phyloP scores from a whole-genome alignment of 53 echinoderm and acorn worm genomes.

The Actinopyga echinites region DNA sequence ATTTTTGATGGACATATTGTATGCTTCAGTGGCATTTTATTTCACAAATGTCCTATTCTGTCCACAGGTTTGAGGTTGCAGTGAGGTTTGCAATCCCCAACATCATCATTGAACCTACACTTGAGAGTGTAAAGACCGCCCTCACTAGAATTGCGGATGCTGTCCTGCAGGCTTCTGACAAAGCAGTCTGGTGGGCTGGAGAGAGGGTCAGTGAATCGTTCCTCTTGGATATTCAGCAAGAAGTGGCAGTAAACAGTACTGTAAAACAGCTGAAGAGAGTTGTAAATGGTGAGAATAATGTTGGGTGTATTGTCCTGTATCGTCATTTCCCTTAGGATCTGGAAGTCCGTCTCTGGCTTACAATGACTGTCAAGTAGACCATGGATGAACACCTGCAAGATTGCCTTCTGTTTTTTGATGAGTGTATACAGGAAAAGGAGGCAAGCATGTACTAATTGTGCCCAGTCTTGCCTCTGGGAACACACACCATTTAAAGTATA shows the following conservation, averaged over 20 bases:
- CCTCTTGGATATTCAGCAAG: constrained; percentile 72
- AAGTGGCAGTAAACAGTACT: constrained; percentile 80
- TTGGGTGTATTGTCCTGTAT: neutral
- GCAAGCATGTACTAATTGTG: too few species aligned
- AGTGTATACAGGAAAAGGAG: too few species aligned
- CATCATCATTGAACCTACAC: constrained; percentile 94
- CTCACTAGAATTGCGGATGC: constrained; percentile 74
- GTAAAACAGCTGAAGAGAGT: constrained; percentile 83
- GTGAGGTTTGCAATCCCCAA: constrained; percentile 96
- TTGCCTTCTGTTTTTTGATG: too few species aligned
- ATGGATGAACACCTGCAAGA: too few species aligned
- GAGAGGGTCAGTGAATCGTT: constrained; percentile 75
- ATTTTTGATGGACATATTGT: neutral
- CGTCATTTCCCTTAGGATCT: too few species aligned
- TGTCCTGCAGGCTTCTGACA: constrained; percentile 73
- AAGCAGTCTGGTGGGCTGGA: constrained; percentile 89
- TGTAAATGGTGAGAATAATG: constrained; percentile 58
- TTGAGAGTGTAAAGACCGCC: constrained; percentile 83
- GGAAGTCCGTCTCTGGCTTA: too few species aligned
- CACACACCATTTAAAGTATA: too few species aligned
- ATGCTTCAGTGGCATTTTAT: neutral
- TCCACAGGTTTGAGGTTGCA: constrained; percentile 84
- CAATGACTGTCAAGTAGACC: too few species aligned
- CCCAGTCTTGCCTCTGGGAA: too few species aligned
- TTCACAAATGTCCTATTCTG: neutral